Evolutionary conservation across 2,888 invertebrate genomes (phyloP).

Genomic region (Drepanosiphum platanoidis): DNA sequence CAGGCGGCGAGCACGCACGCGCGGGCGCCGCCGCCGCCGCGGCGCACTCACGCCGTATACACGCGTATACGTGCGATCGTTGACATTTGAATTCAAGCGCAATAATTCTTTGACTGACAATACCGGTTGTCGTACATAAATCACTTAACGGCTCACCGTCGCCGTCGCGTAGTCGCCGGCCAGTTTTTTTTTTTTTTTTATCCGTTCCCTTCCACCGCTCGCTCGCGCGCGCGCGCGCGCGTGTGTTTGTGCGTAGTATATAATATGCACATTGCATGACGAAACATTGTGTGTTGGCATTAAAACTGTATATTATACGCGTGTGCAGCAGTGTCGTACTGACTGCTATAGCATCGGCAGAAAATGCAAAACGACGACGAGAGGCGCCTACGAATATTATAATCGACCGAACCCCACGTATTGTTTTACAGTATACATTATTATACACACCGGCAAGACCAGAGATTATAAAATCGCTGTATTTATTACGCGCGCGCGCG

Average conservation of each 20-base stretch:
- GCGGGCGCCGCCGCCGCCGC: too few relatives aligned
- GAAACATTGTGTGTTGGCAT: constrained; percentile 49
- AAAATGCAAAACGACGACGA: constrained; percentile 42
- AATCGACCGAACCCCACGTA: constrained; percentile 28
- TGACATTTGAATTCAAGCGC: constrained; percentile 60
- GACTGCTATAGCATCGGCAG: background rate
- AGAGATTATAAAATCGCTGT: background rate
- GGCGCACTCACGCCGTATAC: background rate
- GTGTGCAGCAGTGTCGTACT: background rate
- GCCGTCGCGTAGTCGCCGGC: constrained; percentile 32
- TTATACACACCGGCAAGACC: background rate
- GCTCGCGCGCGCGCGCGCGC: too few relatives aligned
- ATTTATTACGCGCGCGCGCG: background rate
- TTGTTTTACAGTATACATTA: constrained; percentile 10
- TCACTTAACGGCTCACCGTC: constrained; percentile 57
- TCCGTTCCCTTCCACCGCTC: background rate
- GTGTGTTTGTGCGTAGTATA: background rate
- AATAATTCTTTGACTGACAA: constrained; percentile 61
- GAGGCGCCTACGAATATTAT: constrained; percentile 55
- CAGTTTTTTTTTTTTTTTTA: constrained; percentile 39
- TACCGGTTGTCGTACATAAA: constrained; percentile 61
- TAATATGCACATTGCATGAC: constrained; percentile 42
- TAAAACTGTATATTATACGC: background rate
- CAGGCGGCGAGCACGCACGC: background rate
- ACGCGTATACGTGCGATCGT: constrained; percentile 13